Base-by-base conservation (phyloP, 2,888 invertebrate species). In the Ormyrus rosae region DNA sequence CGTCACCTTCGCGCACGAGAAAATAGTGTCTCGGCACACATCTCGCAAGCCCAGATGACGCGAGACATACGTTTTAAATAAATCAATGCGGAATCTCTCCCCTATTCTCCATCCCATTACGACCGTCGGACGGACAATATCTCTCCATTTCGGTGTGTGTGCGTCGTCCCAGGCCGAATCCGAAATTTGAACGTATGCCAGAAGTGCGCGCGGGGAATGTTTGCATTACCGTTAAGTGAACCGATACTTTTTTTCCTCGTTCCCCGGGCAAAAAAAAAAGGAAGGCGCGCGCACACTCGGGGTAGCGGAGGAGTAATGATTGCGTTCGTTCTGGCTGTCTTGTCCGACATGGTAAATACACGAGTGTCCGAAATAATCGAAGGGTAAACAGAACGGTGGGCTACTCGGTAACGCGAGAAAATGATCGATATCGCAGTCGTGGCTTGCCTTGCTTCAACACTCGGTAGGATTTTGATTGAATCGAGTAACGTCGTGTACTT, bases 201-300 rank as follows among this genome's bases (percentile, higher is more conserved):
- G 68, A 68, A 73, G 34, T 34, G 11, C 71, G 11, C 71, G 46
- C 71, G 53, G 60, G 48, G 55, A 78, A 63, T 73, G 73, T 70
- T 75, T 74, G 70, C 64, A 70, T 61, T 80, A 65, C 80, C 74
- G 80, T 75, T 80, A 80, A 80, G 70, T 74, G 79, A 79, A 79
- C 65, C 58, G 55, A 19, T 19, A 34, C 5, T 64, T 53, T 9
- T 9, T 34, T 11, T 51, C n/a, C 51, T 48, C 5, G 19, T 50
- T 60, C 45, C 13, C 51, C 0, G 34, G 46, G 55, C 6, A 63
- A 10, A n/a, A 60, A 34, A 51, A 7, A 46, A 11, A 53, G 9
- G n/a, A 1, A 50, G 51, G 11, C 9, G 9, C 46, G 13, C 19
- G 2, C 19, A 0, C 34, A 4, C 34, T 34, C 34, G 34, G 34